Base-by-base conservation (phyloP, 2,888 invertebrate species). In the Amblyjoppa fuscipennis region DNA sequence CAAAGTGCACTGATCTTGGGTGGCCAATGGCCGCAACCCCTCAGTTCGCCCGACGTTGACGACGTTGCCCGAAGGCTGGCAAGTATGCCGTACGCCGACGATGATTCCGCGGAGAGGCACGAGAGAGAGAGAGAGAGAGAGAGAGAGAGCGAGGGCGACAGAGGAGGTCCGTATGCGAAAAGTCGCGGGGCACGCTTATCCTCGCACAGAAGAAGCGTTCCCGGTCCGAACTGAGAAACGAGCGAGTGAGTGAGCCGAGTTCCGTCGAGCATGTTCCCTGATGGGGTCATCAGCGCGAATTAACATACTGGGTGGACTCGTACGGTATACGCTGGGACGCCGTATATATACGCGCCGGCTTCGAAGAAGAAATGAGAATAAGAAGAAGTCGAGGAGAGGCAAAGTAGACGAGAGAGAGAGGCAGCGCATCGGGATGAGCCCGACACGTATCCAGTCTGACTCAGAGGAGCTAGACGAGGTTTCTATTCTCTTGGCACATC, bases 261-360 rank as follows among this genome's bases (percentile, higher is more conserved):
- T 70, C 25, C 77, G 85, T 69, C 80, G 88, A 91, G 91, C 92
- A 93, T 93, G 92, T 92, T 93, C 91, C 89, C 91, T 93, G 93
- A 93, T 93, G 93, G 93, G 93, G 93, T 93, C 93, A 93, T 93
- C 93, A 93, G 92, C 89, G 93, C 90, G 92, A 93, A 93, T 93
- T 93, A 93, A 93, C 93, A 93, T 93, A 93, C 93, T 91, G 91
- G 93, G 92, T 91, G 81, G 80, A 86, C 79, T 77, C 77, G 74
- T 84, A 78, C 84, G 64, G 82, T 81, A 81, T 81, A 79, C 13
- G 49, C 75, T 20, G 20, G 51, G 34, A n/a, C 34, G 74, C 64
- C 70, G 68, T 61, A 68, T 61, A 85, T 51, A 79, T 34, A 20
- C 9, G 75, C 28, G 34, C 45, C 11, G 4, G 16, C 45, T 49